Base-by-base conservation (phyloP, 2,888 invertebrate genomes). In the Hirudinaria manillensis region DNA sequence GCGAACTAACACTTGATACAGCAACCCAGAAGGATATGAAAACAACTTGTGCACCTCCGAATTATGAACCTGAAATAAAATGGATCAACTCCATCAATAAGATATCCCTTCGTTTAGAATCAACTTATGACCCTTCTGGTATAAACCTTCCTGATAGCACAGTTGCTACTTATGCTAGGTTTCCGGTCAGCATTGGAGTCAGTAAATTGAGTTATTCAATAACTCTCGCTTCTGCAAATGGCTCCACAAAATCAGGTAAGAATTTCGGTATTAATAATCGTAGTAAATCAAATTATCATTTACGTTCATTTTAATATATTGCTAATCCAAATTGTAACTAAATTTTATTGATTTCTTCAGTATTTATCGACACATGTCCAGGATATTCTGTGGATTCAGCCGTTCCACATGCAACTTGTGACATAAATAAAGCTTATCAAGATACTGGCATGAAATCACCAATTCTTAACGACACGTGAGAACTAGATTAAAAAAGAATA, bases 41-140 rank as follows among this genome's bases (percentile, higher is more conserved):
- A 24, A 13, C 36, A 29, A 3, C n/a, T 10, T 68, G 68, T 34
- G 36, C 68, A 19, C 32, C 32, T 3, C 10, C 29, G 16, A 34
- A 68, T 16, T 19, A 10, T 10, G 34, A 68, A 4, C 68, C 68
- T 3, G 68, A 34, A n/a, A 34, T 32, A 34, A 32, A n/a, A n/a
- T 68, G 68, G 68, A 24, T 68, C 29, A 68, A 68, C 36, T 34
- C 34, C 68, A 32, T 68, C 34, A 36, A 10, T 36, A 34, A n/a
- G 7, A n/a, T 68, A 32, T 1, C 16, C 10, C 36, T 68, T 34
- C n/a, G 13, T 34, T 68, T 32, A 36, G 36, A 68, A 34, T 32
- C 36, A 6, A 6, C 3, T n/a, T 68, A 29, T 21, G n/a, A 68
- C n/a, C 10, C 36, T 3, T 6, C n/a, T 2, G n/a, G n/a, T 34